Conservation (phyloP, 2,888 invertebrate species). For the Diabrotica balteata region DNA sequence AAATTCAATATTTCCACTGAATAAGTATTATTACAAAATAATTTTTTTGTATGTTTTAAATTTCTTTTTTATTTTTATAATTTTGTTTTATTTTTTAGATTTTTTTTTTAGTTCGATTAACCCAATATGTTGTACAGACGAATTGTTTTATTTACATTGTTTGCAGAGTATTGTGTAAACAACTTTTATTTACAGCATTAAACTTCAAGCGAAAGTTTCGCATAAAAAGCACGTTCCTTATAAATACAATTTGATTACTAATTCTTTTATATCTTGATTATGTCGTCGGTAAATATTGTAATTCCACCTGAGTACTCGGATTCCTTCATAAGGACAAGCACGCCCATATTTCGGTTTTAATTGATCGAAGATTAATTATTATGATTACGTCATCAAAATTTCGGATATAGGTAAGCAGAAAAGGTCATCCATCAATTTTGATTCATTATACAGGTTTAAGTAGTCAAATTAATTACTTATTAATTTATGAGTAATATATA, state of each 20-base stretch:
- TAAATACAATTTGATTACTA: slow-evolving; percentile 9
- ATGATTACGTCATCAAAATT: slow-evolving; percentile 23
- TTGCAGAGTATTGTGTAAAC: too few relatives aligned
- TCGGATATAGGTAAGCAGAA: slow-evolving; percentile 18
- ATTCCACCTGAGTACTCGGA: slow-evolving; percentile 8
- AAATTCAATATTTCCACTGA: too few relatives aligned
- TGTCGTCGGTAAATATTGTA: slow-evolving; percentile 13
- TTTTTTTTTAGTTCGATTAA: too few relatives aligned
- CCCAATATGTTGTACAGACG: too few relatives aligned
- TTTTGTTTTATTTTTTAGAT: too few relatives aligned
- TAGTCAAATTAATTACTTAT: slow-evolving; percentile 29
- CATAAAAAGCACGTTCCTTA: not conserved
- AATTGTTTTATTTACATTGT: too few relatives aligned
- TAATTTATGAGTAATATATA: slow-evolving; percentile 24
- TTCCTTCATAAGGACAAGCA: slow-evolving; percentile 14
- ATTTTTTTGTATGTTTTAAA: too few relatives aligned
- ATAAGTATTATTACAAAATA: too few relatives aligned
- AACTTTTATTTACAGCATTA: too few relatives aligned
- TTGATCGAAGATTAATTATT: slow-evolving; percentile 22
- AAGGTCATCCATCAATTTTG: slow-evolving; percentile 29
- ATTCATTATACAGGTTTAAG: slow-evolving; percentile 30
- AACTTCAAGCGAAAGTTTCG: not conserved
- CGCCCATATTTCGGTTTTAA: slow-evolving; percentile 23
- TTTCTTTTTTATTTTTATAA: too few relatives aligned
- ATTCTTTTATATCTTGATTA: slow-evolving; percentile 16